Conservation (phyloP, 2,797 vertebrate genomes). For the Heterohyrax brucei region DNA sequence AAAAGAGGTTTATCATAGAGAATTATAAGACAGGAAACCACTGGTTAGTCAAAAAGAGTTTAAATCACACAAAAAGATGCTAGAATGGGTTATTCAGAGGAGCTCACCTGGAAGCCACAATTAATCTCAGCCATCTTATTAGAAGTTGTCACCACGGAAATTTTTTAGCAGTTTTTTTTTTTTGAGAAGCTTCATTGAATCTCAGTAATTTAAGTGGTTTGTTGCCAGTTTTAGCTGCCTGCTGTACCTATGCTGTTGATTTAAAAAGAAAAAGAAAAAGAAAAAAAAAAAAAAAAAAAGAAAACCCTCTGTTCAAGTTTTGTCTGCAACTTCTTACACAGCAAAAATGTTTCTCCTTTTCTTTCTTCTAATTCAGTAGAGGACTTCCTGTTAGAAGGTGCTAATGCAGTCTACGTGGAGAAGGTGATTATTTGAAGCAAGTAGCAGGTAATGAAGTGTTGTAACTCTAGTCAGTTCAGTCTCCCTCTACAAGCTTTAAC, state of each 20-base stretch:
- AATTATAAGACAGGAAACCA: neutral
- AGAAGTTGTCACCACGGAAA: neutral
- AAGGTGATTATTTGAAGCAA: neutral
- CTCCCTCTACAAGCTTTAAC: neutral
- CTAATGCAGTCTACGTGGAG: neutral
- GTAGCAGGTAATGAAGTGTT: neutral
- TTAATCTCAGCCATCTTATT: neutral
- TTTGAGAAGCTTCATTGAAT: slow-evolving; percentile 6
- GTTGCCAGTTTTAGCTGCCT: neutral
- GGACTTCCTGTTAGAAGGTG: neutral
- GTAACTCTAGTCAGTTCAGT: neutral
- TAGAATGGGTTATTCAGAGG: neutral
- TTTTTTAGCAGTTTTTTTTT: neutral
- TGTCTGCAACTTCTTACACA: neutral
- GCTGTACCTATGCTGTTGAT: neutral
- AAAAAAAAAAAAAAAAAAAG: neutral
- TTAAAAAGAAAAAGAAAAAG: neutral
- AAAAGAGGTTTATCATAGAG: neutral
- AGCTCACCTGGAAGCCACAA: neutral
- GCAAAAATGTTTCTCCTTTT: neutral
- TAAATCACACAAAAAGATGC: slow-evolving; percentile 26
- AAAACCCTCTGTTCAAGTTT: neutral
- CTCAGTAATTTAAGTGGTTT: neutral
- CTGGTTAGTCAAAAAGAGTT: neutral
- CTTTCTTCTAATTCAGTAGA: neutral